Base-by-base conservation (phyloP, 1,140 invertebrate species). In the Caenorhabditis briggsae region DNA sequence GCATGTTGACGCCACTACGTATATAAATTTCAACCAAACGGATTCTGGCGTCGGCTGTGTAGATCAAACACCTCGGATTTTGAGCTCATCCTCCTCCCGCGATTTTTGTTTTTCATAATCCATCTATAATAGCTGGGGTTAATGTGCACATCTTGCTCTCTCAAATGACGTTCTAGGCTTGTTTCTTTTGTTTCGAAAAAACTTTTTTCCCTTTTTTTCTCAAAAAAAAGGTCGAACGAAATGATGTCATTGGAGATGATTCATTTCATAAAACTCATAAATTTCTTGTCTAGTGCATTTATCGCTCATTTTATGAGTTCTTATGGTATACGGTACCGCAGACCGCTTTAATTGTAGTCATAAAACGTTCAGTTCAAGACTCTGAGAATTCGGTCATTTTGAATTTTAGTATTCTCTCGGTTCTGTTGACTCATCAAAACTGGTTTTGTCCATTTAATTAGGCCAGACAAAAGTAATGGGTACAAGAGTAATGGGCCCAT, bases 151-250 rank as follows among this genome's bases (percentile, higher is more conserved):
- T 18, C 16, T 64, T 33, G 16, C n/a, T 11, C 33, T 23, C 46
- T 46, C 16, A 18, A 43, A 48, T 48, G 64, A 70, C 64, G 43
- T 70, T 23, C 14, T 18, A 70, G 41, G 5, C 41, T 16, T 46
- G 33, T 70, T 70, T 70, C 41, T 25, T 46, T 23, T 70, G 43
- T 61, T 23, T 9, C 23, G 18, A 12, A 12, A 12, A 25, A 33
- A 9, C 8, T 61, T 61, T 88, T 12, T 87, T 11, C 56, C 8
- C 11, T 61, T 82, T 14, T 12, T 14, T 25, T 65, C n/a, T 18
- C 12, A 14, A 25, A 16, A 11, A 11, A 65, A 12, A 12, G 12
- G 11, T 14, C 12, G 5, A 18, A 65, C 3, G 23, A 14, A 12
- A 33, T 43, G 41, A 65, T 25, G 41, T 65, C 12, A 33, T 33